Evolutionary conservation across 2,888 invertebrate genomes (phyloP), one percentile per base, ranked within the genome.

Genomic region (Halictus quadricinctus): DNA sequence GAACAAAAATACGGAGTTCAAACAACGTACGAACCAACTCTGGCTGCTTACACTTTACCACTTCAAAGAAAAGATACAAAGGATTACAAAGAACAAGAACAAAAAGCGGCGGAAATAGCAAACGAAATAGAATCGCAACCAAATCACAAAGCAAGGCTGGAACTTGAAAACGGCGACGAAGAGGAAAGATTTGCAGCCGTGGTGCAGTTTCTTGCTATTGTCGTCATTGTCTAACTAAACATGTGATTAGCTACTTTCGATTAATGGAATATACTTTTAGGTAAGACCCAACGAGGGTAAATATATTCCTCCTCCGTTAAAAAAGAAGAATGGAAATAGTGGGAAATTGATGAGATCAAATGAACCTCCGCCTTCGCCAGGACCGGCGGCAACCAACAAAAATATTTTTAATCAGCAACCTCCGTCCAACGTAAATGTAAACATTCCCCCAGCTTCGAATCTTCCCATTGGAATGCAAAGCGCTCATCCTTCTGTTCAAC

Each of bases 131-230:
- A 99, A 94, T 97, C 96, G 92, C 97, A 97, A 92, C 97, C 98
- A 1, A 95, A 96, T 80, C 98, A 98, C 93, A 97, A 97, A 93
- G 97, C 97, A 60, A 96, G 98, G 87, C 96, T 97, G 75, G 98
- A 98, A 89, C 94, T 99, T 58, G 99, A 99, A 95, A 99, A 99
- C 95, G 98, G 98, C 0, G 98, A 98, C 93, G 98, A 98, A 93
- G 99, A 99, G 94, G 97, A 98, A 87, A 93, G 96, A 90, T 98
- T 96, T 95, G 98, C 98, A 76, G 97, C 99, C 18, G 99, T 99
- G 29, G 96, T 96, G 85, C 88, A 79, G 77, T 66, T 70, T 79
- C n/a, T 78, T 80, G 6, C 15, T 75, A 36, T 48, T 76, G 13
- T 81, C 29, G 64, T 70, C 73, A 18, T 81, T 58, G 8, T 74